Evolutionary conservation across 1,140 invertebrate genomes (phyloP).

Genomic region (Anastrepha obliqua): DNA sequence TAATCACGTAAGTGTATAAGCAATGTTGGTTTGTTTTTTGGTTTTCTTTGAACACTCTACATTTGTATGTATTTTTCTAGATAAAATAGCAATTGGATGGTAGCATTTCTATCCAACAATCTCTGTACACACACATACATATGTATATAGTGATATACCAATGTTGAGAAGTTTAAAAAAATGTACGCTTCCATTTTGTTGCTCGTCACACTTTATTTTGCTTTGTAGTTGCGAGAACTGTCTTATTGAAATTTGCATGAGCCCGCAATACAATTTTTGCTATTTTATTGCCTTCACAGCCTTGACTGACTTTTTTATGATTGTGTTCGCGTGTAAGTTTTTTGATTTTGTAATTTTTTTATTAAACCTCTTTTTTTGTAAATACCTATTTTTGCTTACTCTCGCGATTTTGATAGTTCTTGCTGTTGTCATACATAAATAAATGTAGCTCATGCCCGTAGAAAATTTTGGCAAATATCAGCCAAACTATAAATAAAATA

Average conservation of each 20-base stretch:
- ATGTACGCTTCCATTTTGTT: background rate
- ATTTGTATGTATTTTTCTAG: too few species aligned
- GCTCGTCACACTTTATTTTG: background rate
- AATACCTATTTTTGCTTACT: background rate
- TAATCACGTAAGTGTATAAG: too few species aligned
- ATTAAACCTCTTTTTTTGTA: conserved; percentile 11
- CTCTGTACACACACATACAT: background rate
- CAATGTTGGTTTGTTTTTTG: too few species aligned
- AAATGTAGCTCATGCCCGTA: too few species aligned
- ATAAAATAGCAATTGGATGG: too few species aligned
- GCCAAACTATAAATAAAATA: too few species aligned
- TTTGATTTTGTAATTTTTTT: background rate
- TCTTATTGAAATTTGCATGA: conserved; percentile 27
- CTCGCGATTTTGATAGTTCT: background rate
- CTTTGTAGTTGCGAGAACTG: background rate
- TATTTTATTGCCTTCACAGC: conserved; percentile 34
- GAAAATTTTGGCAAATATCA: too few species aligned
- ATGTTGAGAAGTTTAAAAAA: background rate
- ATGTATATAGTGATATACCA: background rate
- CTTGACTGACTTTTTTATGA: conserved; percentile 34
- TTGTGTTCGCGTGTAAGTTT: background rate
- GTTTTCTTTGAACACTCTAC: too few species aligned
- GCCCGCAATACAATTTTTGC: conserved; percentile 36
- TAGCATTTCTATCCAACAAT: too few species aligned
- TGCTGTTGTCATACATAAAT: background rate